A percentile compares a stretch with the other conserved stretches of the same genome.
phyloP scores from a whole-genome alignment of 2,888 invertebrate species.

The Fragum whitleyi region DNA sequence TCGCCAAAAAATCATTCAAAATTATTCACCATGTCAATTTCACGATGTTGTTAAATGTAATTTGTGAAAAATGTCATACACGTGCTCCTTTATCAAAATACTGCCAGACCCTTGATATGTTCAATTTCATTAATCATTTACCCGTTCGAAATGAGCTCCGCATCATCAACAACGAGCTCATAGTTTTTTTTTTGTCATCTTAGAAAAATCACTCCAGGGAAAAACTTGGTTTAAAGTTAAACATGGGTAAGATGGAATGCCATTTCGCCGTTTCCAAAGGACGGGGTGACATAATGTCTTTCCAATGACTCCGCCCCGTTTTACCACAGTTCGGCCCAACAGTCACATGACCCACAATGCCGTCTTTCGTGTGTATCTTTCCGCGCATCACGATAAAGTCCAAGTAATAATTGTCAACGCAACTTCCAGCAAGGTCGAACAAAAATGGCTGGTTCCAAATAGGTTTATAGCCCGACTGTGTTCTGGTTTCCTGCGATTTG shows the following conservation, averaged over 20 bases:
- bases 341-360: conserved; percentile 76
- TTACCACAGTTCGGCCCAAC: conserved; percentile 71
- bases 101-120: too few relatives aligned
- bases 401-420: conserved; percentile 65
- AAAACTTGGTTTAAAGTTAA: conserved; percentile 54
- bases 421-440: conserved; percentile 69
- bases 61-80: too few relatives aligned
- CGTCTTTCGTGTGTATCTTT: conserved; percentile 73
- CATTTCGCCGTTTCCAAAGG: conserved; percentile 74
- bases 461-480: conserved; percentile 70
- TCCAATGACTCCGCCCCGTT: conserved; percentile 75
- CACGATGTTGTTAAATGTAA: too few relatives aligned
- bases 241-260: conserved; percentile 75
- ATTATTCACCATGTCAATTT: too few relatives aligned
- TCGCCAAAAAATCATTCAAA: too few relatives aligned
- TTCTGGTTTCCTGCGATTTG: conserved; percentile 67
- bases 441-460: conserved; percentile 81
- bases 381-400: conserved; percentile 77
- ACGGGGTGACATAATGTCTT: conserved; percentile 69
- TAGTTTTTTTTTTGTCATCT: background rate
- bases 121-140: too few relatives aligned
- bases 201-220: background rate
- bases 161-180: too few relatives aligned
- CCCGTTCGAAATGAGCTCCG: too few relatives aligned
- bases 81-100: too few relatives aligned